phyloP scores from a whole-genome alignment of 2,888 invertebrate species.

The Trichogramma evanescens region DNA sequence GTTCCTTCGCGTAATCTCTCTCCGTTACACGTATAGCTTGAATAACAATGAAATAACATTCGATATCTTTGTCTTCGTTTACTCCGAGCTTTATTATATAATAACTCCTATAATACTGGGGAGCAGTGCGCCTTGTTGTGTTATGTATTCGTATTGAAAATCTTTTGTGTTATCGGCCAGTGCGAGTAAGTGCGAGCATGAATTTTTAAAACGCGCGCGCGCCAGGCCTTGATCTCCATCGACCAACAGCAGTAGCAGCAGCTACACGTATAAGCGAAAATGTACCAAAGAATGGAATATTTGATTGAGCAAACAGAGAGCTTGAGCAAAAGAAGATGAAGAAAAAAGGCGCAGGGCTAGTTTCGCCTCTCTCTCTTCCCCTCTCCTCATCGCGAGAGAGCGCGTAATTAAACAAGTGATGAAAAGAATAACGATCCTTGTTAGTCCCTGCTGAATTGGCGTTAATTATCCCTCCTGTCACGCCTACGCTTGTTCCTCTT shows the following conservation, averaged over 20 bases:
- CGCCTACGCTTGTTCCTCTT: conserved; percentile 1
- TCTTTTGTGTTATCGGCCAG: too few species aligned
- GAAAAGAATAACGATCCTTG: conserved; percentile 19
- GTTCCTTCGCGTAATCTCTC: background rate
- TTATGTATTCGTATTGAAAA: too few species aligned
- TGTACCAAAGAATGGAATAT: background rate
- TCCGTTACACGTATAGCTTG: background rate
- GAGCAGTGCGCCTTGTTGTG: too few species aligned
- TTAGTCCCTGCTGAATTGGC: conserved; percentile 19
- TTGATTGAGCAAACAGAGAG: conserved; percentile 4
- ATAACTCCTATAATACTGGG: too few species aligned
- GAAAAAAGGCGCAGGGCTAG: conserved; percentile 1
- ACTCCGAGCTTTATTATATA: background rate
- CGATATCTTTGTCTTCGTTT: conserved; percentile 22
- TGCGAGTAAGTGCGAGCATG: too few species aligned
- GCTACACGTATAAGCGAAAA: too few species aligned
- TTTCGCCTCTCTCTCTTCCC: conserved; percentile 13
- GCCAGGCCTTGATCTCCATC: too few species aligned
- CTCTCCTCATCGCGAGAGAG: background rate
- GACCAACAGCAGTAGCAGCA: too few species aligned
- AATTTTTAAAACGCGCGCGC: too few species aligned
- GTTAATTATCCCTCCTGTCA: conserved; percentile 19
- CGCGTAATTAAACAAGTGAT: conserved; percentile 15
- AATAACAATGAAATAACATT: background rate
- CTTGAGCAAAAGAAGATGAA: background rate